Percentiles rank a stretch among this genome's conserved stretches.
phyloP scores from a whole-genome alignment of 2,888 invertebrate genomes.

The Uloborus plumipes region DNA sequence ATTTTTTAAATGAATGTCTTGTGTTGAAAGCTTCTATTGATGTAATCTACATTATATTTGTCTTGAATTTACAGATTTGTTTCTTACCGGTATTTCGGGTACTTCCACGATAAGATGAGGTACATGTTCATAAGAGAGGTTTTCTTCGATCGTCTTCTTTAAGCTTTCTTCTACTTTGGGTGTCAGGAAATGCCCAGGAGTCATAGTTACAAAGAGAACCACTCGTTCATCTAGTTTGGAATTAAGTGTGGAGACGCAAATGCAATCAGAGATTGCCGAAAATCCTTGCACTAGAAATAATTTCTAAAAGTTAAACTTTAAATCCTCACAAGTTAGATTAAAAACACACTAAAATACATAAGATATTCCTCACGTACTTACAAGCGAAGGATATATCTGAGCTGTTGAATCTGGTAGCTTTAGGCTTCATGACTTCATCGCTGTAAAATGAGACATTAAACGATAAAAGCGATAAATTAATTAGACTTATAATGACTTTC shows the following conservation, averaged over 20 bases:
- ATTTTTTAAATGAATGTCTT: too few relatives aligned
- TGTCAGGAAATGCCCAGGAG: conserved; percentile 69
- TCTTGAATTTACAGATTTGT: too few relatives aligned
- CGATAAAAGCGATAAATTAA: too few relatives aligned
- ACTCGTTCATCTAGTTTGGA: conserved; percentile 74
- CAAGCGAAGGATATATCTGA: conserved; percentile 76
- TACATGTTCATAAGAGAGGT: conserved; percentile 75
- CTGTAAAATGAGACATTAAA: conserved; percentile 15
- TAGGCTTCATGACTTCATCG: conserved; percentile 73
- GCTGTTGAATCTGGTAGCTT: conserved; percentile 76
- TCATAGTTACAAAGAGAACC: conserved; percentile 75
- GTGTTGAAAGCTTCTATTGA: too few relatives aligned
- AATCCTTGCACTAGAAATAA: conserved; percentile 74
- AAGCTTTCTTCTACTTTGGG: conserved; percentile 72
- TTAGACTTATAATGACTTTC: too few relatives aligned
- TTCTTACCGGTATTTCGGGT: conserved; percentile 72
- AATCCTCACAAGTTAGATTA: too few relatives aligned
- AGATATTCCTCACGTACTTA: too few relatives aligned
- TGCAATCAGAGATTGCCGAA: conserved; percentile 74
- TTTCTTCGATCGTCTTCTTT: conserved; percentile 72
- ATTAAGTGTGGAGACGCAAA: conserved; percentile 74
- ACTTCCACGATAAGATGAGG: conserved; percentile 74
- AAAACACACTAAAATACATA: too few relatives aligned
- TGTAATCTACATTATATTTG: too few relatives aligned
- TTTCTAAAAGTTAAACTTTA: too few relatives aligned